Evolutionary conservation across 2,888 invertebrate species (phyloP), one percentile per base, ranked within the genome.

Genomic region (Megaustenia siamemsis): DNA sequence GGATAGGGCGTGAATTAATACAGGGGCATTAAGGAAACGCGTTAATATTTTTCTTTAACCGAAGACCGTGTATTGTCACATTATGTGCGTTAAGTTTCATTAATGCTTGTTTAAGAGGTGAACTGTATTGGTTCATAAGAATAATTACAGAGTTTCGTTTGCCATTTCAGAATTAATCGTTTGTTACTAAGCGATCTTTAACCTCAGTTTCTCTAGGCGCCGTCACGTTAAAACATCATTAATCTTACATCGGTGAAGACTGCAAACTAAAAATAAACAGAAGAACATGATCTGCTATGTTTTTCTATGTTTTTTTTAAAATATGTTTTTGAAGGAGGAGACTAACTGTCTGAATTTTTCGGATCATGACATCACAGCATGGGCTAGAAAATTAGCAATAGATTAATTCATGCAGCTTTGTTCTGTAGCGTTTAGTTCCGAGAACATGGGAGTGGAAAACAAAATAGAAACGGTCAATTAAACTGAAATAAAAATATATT

Each of bases 141-240:
- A 53, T 53, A 53, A 53, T 4, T 53, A 53, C 3, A 18, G 24
- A 3, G 53, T 53, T 18, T 24, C 8, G 53, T 53, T 18, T 24
- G 21, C 45, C 43, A n/a, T 73, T 73, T 28, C 28, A 4, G 43
- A 45, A 38, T 40, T 73, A 73, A 73, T 73, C 45, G 45, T 24
- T 45, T 73, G 71, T 73, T 73, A 73, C 71, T 45, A 43, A 73
- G 45, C 38, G 71, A 45, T 45, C n/a, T 45, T 45, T 73, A 73
- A 45, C 43, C 28, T 45, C 71, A 28, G 43, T 73, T 73, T 28
- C 0, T 18, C n/a, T 45, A 24, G 45, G 18, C 1, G 69, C 28
- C 28, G 15, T 12, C 12, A 5, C 71, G 45, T 73, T 73, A 45
- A 28, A 73, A 73, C 10, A 45, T 43, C 71, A n/a, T 73, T 45